phyloP scores from a whole-genome alignment of 2,113 vertebrate genomes.

The Microcebus ravelobensis region DNA sequence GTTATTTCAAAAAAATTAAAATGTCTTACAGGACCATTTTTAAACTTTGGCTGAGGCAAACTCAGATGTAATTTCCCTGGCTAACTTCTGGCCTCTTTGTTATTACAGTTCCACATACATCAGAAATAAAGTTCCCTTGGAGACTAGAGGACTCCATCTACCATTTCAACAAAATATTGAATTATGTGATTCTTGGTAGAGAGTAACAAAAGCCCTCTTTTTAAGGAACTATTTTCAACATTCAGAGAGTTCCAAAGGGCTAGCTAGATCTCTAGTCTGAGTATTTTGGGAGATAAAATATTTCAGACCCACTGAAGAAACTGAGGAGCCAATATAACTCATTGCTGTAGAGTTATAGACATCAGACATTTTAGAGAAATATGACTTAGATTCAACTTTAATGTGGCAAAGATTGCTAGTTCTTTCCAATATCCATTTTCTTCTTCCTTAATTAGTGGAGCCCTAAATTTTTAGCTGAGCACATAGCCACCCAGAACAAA shows the following conservation, averaged over 20 bases:
- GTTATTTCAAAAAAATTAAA: conserved; percentile 13
- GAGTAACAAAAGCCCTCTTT: conserved; percentile 61
- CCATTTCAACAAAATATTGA: conserved; percentile 72
- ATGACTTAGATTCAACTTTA: neutral
- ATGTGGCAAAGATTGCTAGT: neutral
- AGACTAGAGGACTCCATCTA: conserved; percentile 45
- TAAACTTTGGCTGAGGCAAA: conserved; percentile 50
- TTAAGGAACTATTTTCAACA: conserved; percentile 64
- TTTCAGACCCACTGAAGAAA: conserved; percentile 63
- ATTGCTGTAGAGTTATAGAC: conserved; percentile 21
- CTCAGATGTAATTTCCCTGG: conserved; percentile 54
- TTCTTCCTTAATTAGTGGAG: neutral
- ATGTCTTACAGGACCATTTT: conserved; percentile 49
- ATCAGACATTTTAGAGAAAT: conserved; percentile 16
- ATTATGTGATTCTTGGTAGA: conserved; percentile 72
- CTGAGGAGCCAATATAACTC: conserved; percentile 33
- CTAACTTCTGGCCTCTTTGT: conserved; percentile 56
- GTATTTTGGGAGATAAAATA: conserved; percentile 53
- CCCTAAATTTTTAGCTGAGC: neutral
- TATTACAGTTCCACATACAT: conserved; percentile 54
- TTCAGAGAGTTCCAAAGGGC: conserved; percentile 50
- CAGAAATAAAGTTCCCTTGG: conserved; percentile 58
- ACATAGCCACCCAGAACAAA: neutral
- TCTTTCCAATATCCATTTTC: conserved; percentile 26
- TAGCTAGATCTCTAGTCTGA: conserved; percentile 45